Evolutionary conservation across 2,113 vertebrate genomes (phyloP).

Genomic region (Delphinapterus leucas): DNA sequence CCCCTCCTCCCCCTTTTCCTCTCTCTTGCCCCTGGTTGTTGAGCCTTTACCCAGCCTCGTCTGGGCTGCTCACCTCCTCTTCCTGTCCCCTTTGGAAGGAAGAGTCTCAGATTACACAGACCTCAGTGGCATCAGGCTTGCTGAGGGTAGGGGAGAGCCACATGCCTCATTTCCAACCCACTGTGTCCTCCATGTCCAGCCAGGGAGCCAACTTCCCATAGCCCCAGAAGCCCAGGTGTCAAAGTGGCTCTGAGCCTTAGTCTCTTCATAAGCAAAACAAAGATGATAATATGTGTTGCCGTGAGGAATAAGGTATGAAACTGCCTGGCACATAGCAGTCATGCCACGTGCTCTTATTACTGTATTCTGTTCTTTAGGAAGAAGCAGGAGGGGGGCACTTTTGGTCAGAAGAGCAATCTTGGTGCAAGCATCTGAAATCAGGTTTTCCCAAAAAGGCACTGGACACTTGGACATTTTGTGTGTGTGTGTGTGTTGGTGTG

Average conservation of each 20-base stretch:
- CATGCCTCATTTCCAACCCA: neutral
- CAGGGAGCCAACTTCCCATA: neutral
- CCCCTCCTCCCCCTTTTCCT: conserved; percentile 59
- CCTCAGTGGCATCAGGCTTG: neutral
- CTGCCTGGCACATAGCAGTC: neutral
- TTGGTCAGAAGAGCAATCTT: neutral
- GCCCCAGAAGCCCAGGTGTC: neutral
- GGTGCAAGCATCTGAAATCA: neutral
- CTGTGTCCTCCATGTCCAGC: neutral
- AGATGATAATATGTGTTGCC: neutral
- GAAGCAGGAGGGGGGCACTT: neutral
- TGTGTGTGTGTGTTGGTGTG: neutral
- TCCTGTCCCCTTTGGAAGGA: neutral
- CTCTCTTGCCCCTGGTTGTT: neutral
- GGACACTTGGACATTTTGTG: neutral
- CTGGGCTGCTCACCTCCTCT: neutral
- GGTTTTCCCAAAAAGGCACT: neutral
- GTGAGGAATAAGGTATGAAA: neutral
- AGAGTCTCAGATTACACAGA: neutral
- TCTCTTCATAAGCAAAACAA: neutral
- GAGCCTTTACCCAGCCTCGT: neutral
- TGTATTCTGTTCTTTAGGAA: neutral
- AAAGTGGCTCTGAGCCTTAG: neutral
- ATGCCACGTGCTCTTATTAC: neutral
- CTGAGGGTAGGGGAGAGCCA: neutral